Evolutionary conservation across 2,113 vertebrate species (phyloP).

Genomic region (Marmota monax): DNA sequence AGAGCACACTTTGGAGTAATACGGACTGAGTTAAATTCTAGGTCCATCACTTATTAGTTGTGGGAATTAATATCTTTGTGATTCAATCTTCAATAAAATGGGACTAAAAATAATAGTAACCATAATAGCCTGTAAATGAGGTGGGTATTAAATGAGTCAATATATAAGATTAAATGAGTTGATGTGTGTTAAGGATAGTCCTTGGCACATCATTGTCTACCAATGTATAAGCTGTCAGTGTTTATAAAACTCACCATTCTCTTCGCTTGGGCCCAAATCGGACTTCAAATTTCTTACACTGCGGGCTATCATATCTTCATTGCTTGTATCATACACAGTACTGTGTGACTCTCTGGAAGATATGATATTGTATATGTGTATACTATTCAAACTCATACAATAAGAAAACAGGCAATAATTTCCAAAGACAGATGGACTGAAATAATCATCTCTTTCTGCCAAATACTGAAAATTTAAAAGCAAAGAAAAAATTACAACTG

Average conservation of each 20-base stretch:
- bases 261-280: conserved; percentile 75
- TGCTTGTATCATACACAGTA: conserved; percentile 63
- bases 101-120: not conserved
- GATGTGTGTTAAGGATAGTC: not conserved
- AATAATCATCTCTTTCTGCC: conserved; percentile 77
- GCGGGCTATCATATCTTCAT: conserved; percentile 69
- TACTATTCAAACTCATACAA: conserved; percentile 68
- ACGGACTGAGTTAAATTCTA: not conserved
- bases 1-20: not conserved
- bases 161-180: not conserved
- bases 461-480: conserved; percentile 79
- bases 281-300: conserved; percentile 71
- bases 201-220: not conserved
- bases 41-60: not conserved
- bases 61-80: not conserved
- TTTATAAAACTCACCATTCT: conserved; percentile 84
- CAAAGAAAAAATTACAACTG: conserved; percentile 59
- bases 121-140: not conserved
- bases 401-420: conserved; percentile 80
- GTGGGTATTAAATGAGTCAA: conserved; percentile 8
- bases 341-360: conserved; percentile 84
- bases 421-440: conserved; percentile 84
- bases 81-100: not conserved
- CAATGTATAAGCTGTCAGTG: not conserved
- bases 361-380: conserved; percentile 74